Evolutionary conservation across 92 coral and sea anemone species (phyloP), one percentile per base, ranked within the genome.

Genomic region (Parazoanthus atlanticus): DNA sequence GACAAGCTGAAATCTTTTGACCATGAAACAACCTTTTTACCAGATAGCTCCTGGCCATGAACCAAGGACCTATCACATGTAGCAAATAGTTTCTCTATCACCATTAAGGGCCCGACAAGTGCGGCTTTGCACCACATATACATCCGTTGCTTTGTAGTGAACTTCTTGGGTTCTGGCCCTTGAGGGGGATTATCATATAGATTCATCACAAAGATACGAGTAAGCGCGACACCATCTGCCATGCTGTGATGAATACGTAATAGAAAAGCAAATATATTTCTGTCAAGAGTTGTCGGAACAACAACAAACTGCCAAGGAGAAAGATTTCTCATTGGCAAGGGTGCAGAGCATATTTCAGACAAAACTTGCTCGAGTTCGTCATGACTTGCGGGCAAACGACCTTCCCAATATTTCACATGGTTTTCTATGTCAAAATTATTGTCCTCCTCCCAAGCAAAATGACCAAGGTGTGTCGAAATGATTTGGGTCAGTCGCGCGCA

Each of bases 121-220:
- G 92, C 89, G 28, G 99, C 98, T 79, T 97, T 97, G 85, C 96
- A 91, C 99, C 99, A 97, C 98, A 95, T 97, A 67, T 81, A 93
- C 38, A 95, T n/a, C 40, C 98, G 78, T 88, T 97, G 99, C 29
- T 95, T 93, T 66, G 96, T 91, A 8, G 98, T 78, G 88, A 97
- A 97, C 81, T 94, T 97, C 78, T 83, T 90, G 40, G 98, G 96
- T 87, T 95, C 99, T 32, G 85, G 86, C 15, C 89, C 94, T 32
- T 65, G 86, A 15, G 98, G 98, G 43, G 98, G 95, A 36, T 88
- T 89, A 86, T 97, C 99, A 82, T 91, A 97, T 80, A 97, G 89
- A 77, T 97, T 93, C 80, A 88, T 92, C 26, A 93, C 98, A 93
- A 97, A 95, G 71, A 95, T 90, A 30, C 98, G 94, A 6, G 98